Conservation (phyloP, 2,797 vertebrate genomes). For the Strix occidentalis region DNA sequence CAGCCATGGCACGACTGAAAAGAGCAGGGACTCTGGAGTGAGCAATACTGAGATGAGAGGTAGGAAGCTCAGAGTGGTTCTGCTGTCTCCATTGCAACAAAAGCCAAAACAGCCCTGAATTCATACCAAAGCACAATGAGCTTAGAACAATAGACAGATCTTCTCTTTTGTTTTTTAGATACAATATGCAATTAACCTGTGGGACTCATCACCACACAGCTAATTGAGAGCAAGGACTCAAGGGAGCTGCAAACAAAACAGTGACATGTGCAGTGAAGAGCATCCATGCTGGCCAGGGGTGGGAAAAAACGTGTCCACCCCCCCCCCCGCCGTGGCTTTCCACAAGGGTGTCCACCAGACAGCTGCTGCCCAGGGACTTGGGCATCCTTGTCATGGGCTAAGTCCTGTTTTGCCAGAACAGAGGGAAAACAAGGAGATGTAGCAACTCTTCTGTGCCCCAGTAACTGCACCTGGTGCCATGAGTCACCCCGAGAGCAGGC, state of each 20-base stretch:
- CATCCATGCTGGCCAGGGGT: background rate
- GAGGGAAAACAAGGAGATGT: background rate
- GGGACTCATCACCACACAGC: background rate
- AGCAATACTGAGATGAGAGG: background rate
- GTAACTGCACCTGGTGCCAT: background rate
- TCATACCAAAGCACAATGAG: background rate
- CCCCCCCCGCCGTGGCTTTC: background rate
- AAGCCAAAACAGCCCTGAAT: background rate
- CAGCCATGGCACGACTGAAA: accelerated
- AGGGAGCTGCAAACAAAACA: background rate
- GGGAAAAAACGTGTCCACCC: background rate
- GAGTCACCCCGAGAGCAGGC: background rate
- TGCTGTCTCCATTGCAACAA: background rate
- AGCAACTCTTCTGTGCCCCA: background rate
- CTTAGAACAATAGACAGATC: background rate
- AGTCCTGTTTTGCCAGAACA: background rate
- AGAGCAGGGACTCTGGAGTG: background rate
- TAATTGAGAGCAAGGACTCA: background rate
- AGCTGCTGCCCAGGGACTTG: background rate
- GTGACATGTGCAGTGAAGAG: background rate
- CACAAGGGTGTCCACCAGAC: background rate
- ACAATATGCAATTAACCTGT: background rate
- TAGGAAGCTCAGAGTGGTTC: background rate
- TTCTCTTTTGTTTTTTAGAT: background rate
- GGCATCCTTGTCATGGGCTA: background rate